Evolutionary conservation across 2,888 invertebrate genomes (phyloP).

Genomic region (Isoperla grammatica): DNA sequence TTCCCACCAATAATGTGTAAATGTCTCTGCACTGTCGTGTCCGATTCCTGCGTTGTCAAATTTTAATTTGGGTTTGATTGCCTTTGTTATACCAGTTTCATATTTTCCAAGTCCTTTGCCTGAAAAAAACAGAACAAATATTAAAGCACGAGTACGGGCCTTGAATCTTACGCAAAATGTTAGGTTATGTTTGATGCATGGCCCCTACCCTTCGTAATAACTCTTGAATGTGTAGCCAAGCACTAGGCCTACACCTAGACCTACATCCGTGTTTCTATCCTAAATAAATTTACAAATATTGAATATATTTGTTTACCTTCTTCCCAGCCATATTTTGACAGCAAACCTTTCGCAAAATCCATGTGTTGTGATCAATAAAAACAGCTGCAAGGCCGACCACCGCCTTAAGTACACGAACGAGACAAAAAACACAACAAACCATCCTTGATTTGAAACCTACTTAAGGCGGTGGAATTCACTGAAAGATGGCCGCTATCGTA

Average conservation of each 20-base stretch:
- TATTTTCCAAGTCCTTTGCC: conserved; percentile 80
- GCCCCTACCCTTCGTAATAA: conserved; percentile 7
- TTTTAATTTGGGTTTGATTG: conserved; percentile 74
- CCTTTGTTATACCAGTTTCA: conserved; percentile 68
- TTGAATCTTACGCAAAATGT: conserved; percentile 8
- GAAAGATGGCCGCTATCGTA: no score
- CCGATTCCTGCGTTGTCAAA: conserved; percentile 75
- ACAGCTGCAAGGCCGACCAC: no score
- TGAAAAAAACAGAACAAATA: conserved; percentile 42
- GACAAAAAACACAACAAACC: no score
- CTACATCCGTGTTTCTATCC: not conserved
- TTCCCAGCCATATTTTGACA: conserved; percentile 73
- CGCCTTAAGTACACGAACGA: no score
- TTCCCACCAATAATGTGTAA: conserved; percentile 83
- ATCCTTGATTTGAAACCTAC: no score
- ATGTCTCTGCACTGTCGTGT: conserved; percentile 65
- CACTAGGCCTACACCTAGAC: not conserved
- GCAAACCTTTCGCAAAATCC: conserved; percentile 65
- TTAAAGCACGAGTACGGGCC: no score
- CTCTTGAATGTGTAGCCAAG: not conserved
- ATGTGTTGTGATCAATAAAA: conserved; percentile 40
- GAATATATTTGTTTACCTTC: no score
- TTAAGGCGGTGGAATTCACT: no score
- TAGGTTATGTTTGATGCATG: conserved; percentile 12
- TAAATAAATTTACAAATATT: no score